Evolutionary conservation across 35 echinoderm and acorn worm species (phyloP), one percentile per base, ranked within the genome.

Genomic region (Stichopus chloronotus): DNA sequence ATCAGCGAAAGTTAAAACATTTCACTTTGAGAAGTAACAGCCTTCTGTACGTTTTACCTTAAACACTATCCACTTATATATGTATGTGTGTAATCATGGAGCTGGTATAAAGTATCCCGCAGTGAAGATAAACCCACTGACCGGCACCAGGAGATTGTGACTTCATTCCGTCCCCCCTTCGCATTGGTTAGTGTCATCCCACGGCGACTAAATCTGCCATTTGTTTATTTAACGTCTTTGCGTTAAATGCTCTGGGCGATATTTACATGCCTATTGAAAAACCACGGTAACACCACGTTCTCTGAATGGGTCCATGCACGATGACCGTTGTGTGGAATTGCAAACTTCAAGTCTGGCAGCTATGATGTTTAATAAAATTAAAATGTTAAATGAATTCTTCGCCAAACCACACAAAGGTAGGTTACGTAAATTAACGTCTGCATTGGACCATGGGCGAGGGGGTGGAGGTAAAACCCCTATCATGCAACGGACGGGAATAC

Each of bases 171-270:
- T 83, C 53, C 61, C 43, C 80, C 9, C 30, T 43, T 43, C 55
- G 55, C 24, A 85, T 59, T n/a, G 55, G n/a, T 30, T 58, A 58
- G 82, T 85, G 82, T 58, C 58, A 85, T 85, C 82, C 82, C 82
- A 85, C 82, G 82, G 82, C 82, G 82, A 85, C 82, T 57, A 85
- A 85, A 58, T 25, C 82, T 85, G 8, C 5, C 82, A 23, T 85
- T 85, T 85, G 82, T 85, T 85, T 85, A 85, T 16, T 56, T 60
- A 85, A 85, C 82, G 55, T 85, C 82, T 85, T 85, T 85, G 82
- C 82, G 58, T 59, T 58, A 2, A 8, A 85, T 59, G 82, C 82
- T 58, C 52, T 13, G 55, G 82, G 82, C 82, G 54, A 85, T 85
- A 58, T 85, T 85, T 56, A 85, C 82, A 85, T 58, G 55, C 56